phyloP scores from a whole-genome alignment of 2,888 invertebrate species.

The Drosophila dives region DNA sequence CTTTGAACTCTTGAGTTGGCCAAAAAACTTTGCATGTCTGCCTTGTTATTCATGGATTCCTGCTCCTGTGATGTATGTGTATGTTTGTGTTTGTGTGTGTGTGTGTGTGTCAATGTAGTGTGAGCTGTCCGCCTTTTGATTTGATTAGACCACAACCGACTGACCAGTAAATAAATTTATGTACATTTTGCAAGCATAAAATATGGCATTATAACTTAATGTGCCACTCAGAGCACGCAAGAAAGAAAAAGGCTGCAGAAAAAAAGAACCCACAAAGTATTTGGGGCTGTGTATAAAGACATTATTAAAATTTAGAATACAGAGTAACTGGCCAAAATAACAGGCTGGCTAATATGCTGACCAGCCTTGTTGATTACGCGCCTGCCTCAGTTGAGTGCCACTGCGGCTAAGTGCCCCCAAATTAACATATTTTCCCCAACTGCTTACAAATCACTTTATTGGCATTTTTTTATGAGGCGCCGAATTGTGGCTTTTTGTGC shows the following conservation, averaged over 20 bases:
- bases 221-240: conserved; percentile 65
- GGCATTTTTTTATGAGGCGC: conserved; percentile 75
- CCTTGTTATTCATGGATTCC: conserved; percentile 65
- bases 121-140: conserved; percentile 61
- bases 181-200: conserved; percentile 74
- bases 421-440: conserved; percentile 64
- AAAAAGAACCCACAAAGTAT: conserved; percentile 1
- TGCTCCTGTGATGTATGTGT: conserved; percentile 17
- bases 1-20: conserved; percentile 41
- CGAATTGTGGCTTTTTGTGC: conserved; percentile 48
- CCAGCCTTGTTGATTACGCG: conserved; percentile 52
- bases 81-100: not conserved
- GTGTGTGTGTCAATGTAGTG: conserved; percentile 1
- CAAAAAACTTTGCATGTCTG: conserved; percentile 70
- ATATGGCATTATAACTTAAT: conserved; percentile 80
- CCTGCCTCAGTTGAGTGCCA: conserved; percentile 17
- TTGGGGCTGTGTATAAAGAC: conserved; percentile 58
- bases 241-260: conserved; percentile 23
- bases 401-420: conserved; percentile 56
- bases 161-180: conserved; percentile 69
- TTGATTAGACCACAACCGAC: conserved; percentile 66
- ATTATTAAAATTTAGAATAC: conserved; percentile 59
- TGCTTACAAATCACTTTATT: conserved; percentile 73
- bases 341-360: conserved; percentile 66
- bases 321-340: conserved; percentile 58